Conservation (phyloP, 2,888 invertebrate genomes). For the Drepana falcataria region DNA sequence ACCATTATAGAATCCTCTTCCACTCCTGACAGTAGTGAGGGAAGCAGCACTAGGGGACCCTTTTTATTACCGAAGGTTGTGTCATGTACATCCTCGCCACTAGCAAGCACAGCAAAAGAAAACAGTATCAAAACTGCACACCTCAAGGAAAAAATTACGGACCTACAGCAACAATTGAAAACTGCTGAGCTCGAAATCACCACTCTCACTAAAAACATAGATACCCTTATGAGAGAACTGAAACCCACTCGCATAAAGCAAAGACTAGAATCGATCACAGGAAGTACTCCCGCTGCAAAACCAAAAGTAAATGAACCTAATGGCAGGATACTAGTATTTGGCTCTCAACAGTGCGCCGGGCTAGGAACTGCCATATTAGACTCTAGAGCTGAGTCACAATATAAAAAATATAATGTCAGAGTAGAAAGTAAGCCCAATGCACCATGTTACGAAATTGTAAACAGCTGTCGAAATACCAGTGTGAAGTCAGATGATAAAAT, state of each 20-base stretch:
- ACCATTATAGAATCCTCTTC: not conserved
- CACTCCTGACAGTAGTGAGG: not conserved
- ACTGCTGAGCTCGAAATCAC: not conserved
- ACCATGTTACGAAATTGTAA: constrained; percentile 1
- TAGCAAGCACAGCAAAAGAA: not conserved
- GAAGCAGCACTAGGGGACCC: no score
- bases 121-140: no score
- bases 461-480: constrained; percentile 1
- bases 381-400: not conserved
- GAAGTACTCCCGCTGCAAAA: not conserved
- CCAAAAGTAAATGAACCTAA: no score
- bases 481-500: constrained; percentile 2
- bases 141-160: not conserved
- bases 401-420: constrained; percentile 3
- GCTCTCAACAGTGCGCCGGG: constrained; percentile 6
- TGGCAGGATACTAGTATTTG: not conserved
- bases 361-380: constrained; percentile 1
- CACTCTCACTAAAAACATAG: not conserved
- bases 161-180: not conserved
- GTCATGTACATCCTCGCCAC: not conserved
- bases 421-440: constrained; percentile 6
- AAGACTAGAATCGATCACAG: not conserved
- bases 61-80: no score
- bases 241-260: not conserved
- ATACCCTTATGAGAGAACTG: not conserved